Evolutionary conservation across 1,140 invertebrate genomes (phyloP).

Genomic region (Pogonomyrmex californicus): DNA sequence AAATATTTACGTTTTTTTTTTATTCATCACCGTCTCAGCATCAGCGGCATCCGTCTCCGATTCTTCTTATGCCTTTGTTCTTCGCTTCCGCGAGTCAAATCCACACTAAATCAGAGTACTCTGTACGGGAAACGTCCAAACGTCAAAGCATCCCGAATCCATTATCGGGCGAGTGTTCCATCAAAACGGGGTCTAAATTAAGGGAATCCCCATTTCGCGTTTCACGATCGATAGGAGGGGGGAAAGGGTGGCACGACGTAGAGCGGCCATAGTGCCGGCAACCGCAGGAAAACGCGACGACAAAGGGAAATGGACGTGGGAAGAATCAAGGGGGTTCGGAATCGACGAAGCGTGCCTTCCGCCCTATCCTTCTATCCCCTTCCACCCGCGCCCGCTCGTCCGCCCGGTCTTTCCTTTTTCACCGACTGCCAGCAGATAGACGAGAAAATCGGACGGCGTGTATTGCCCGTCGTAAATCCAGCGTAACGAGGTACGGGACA

Average conservation of each 20-base stretch:
- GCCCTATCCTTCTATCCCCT: constrained; percentile 59
- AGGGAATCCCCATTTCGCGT: constrained; percentile 63
- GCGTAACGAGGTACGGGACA: constrained; percentile 56
- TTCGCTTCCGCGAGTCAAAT: constrained; percentile 21
- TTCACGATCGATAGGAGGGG: constrained; percentile 57
- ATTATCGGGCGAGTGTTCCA: constrained; percentile 63
- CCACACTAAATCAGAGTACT: constrained; percentile 50
- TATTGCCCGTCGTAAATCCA: constrained; percentile 68
- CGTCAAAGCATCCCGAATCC: constrained; percentile 63
- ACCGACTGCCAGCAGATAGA: constrained; percentile 30
- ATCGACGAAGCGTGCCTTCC: constrained; percentile 65
- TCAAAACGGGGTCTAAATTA: constrained; percentile 66
- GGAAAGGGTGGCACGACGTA: constrained; percentile 14
- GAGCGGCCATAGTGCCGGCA: constrained; percentile 64
- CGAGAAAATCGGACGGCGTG: constrained; percentile 65
- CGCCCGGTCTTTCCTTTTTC: constrained; percentile 46
- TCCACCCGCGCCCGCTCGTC: constrained; percentile 20
- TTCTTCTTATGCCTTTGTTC: constrained; percentile 52
- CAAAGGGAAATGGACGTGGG: constrained; percentile 78
- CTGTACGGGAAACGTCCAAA: constrained; percentile 56
- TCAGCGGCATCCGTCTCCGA: not conserved
- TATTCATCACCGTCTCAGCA: not conserved
- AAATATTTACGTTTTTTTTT: constrained; percentile 56
- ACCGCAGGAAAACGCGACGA: constrained; percentile 75
- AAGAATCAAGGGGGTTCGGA: constrained; percentile 65